Evolutionary conservation across 1,140 invertebrate species (phyloP).

Genomic region (Polypedilum vanderplanki): DNA sequence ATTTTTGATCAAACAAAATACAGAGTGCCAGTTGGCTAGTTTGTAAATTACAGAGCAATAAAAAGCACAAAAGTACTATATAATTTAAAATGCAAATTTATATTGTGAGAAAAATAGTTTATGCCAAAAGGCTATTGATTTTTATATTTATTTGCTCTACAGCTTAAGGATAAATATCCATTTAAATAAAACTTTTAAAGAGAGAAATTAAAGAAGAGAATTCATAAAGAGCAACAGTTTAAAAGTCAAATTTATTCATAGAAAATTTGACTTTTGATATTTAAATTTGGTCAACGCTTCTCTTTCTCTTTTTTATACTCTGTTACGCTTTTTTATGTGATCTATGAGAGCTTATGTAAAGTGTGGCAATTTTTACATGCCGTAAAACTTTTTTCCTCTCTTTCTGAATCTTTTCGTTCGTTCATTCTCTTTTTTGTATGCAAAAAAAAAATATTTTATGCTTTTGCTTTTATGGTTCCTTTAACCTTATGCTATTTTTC

Average conservation of each 20-base stretch:
- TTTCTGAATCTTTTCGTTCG: too few relatives aligned
- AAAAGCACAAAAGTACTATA: background rate
- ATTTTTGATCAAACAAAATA: background rate
- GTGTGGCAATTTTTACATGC: too few relatives aligned
- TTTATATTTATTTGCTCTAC: background rate
- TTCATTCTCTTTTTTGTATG: background rate
- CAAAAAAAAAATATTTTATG: background rate
- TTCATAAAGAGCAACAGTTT: background rate
- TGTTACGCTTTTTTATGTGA: background rate
- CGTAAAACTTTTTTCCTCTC: too few relatives aligned
- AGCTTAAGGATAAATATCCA: too few relatives aligned
- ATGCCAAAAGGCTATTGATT: constrained; percentile 21
- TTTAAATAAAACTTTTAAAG: too few relatives aligned
- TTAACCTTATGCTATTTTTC: constrained; percentile 3
- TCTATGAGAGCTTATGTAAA: constrained; percentile 3
- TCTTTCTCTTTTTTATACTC: too few relatives aligned
- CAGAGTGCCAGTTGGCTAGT: background rate
- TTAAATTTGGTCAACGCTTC: background rate
- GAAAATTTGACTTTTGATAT: background rate
- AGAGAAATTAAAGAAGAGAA: too few relatives aligned
- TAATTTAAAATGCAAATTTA: constrained; percentile 23
- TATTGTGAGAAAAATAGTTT: background rate
- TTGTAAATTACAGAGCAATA: constrained; percentile 15
- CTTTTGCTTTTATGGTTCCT: background rate
- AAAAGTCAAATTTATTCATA: background rate